Conservation (phyloP, 2,888 invertebrate species). For the Tetanocera ferruginea region DNA sequence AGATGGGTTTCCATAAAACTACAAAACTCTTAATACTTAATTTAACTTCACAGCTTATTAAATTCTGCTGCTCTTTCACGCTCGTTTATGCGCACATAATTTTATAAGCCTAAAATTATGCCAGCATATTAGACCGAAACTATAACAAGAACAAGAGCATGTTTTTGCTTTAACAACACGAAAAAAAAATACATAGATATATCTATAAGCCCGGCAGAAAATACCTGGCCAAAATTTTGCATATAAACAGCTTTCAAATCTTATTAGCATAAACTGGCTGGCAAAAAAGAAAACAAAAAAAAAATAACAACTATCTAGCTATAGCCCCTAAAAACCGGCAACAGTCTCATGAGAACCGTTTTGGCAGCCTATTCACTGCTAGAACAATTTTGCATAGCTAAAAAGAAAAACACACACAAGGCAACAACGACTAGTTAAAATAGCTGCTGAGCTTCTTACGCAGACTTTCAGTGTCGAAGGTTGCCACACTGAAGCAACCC, state of each 20-base stretch:
- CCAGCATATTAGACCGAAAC: neutral
- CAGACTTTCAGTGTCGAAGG: no score
- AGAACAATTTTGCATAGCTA: no score
- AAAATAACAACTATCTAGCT: no score
- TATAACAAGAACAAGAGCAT: neutral
- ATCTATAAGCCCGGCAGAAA: neutral
- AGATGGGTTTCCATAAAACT: neutral
- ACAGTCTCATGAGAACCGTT: no score
- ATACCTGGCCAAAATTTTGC: neutral
- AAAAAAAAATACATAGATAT: neutral
- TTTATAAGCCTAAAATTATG: constrained; percentile 2
- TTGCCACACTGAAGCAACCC: no score
- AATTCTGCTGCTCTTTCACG: neutral
- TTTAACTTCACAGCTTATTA: constrained; percentile 14
- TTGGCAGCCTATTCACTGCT: no score
- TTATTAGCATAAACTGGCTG: neutral
- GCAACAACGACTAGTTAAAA: no score
- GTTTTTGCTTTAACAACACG: neutral
- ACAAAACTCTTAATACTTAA: neutral
- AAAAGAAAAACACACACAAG: no score
- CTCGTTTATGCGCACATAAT: neutral
- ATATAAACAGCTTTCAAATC: neutral
- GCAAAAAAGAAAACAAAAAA: neutral
- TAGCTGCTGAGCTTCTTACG: no score
- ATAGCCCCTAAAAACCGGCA: no score